Evolutionary conservation across 2,113 vertebrate genomes (phyloP).

Genomic region (Corapipo altera): DNA sequence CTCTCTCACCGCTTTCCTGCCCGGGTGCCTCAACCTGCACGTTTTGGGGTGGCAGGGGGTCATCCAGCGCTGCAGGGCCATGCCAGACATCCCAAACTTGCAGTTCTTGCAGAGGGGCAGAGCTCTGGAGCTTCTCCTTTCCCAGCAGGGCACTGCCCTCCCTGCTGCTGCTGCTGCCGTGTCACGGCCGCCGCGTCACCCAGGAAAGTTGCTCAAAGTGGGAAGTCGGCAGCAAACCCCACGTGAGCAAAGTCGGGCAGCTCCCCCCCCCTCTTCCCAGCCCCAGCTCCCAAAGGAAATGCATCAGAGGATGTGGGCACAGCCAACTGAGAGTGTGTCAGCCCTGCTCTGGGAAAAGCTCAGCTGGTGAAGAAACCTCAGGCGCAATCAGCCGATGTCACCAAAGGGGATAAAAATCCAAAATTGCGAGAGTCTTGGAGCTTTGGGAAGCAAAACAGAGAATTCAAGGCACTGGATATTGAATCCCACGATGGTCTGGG

Average conservation of each 20-base stretch:
- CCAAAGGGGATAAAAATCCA: background rate
- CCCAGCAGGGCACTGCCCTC: background rate
- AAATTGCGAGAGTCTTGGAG: background rate
- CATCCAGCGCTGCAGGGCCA: background rate
- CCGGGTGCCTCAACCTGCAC: background rate
- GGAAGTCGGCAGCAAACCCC: background rate
- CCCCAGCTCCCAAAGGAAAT: background rate
- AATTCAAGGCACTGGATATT: background rate
- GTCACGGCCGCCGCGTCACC: background rate
- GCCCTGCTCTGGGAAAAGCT: background rate
- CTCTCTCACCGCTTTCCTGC: background rate
- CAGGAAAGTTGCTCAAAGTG: background rate
- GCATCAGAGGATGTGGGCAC: background rate
- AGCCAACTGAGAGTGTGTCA: background rate
- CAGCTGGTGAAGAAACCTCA: background rate
- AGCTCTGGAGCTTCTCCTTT: background rate
- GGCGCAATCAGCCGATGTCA: background rate
- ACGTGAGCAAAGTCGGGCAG: background rate
- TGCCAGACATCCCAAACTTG: background rate
- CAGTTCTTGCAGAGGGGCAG: background rate
- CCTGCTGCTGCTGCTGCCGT: background rate
- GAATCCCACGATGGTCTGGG: background rate
- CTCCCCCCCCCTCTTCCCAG: background rate
- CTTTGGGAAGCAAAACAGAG: background rate
- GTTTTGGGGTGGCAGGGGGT: background rate